phyloP scores from a whole-genome alignment of 2,797 vertebrate species.

The Gallinago nigripennis region DNA sequence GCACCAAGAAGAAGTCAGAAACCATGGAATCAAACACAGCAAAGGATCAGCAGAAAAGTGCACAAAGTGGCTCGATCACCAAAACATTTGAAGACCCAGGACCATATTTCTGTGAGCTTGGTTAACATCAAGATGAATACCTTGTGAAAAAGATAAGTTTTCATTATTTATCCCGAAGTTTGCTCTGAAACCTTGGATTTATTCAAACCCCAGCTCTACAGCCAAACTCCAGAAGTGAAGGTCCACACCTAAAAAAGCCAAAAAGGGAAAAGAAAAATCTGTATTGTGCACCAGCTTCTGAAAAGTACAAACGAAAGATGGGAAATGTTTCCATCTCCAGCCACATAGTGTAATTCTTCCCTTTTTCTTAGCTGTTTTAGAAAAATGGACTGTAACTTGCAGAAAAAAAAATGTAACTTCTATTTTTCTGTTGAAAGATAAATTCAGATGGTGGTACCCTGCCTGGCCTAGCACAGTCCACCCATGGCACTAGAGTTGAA shows the following conservation, averaged over 20 bases:
- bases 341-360: neutral
- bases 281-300: neutral
- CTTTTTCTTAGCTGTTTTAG: neutral
- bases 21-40: neutral
- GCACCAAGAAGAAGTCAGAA: neutral
- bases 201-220: neutral
- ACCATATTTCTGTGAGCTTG: neutral
- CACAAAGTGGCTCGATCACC: neutral
- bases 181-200: neutral
- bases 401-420: neutral
- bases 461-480: neutral
- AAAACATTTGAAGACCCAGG: neutral
- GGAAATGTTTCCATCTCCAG: neutral
- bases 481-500: neutral
- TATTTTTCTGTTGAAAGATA: neutral
- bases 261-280: neutral
- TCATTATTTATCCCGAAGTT: neutral
- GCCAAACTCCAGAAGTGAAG: neutral
- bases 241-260: accelerated
- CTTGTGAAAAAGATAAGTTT: neutral
- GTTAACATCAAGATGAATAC: neutral
- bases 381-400: neutral
- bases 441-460: neutral
- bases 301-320: neutral
- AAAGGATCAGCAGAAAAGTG: neutral